Evolutionary conservation across 2,113 vertebrate genomes (phyloP), one percentile per base, ranked within the genome.

Genomic region (Coryphaenoides rupestris): DNA sequence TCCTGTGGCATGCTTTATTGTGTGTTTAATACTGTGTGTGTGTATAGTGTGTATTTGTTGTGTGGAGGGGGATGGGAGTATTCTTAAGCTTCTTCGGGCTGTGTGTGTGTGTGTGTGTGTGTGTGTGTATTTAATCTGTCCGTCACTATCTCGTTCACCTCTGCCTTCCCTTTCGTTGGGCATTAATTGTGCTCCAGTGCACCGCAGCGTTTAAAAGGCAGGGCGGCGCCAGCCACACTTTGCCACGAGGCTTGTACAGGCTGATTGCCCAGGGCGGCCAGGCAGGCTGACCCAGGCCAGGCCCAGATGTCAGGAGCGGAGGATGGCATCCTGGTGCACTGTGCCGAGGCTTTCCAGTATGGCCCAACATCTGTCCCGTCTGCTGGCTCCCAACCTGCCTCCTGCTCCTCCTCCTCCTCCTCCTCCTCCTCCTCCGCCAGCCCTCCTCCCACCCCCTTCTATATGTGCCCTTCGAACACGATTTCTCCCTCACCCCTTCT

Each of bases 221-320:
- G 91, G 81, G 62, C 91, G 90, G 89, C 92, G 89, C 92, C 89
- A 81, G 84, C 84, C 84, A 89, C 84, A 86, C 91, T 93, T 40
- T 90, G 92, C 93, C 94, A 93, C 93, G 84, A 86, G 88, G 93
- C 92, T 93, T 92, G 92, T 87, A 75, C 86, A 91, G 94, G 90
- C 93, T 92, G 91, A 90, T 85, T 88, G 94, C 94, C 94, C 81
- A 84, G 90, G 93, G 93, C 92, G 88, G 81, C 73, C 73, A 80
- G 89, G 77, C 91, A 87, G 85, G 86, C 85, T 88, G 85, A 93
- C 92, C 93, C 91, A 89, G 90, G 88, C 87, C 88, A 74, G 88
- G 91, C 87, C 94, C 97, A 98, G 96, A 98, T 98, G 96, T 98
- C 95, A 90, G 82, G 93, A 94, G 93, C 87, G 87, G 92, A 90